A percentile compares a stretch with the other conserved stretches of the same genome.
Conservation (phyloP, 2,113 vertebrate species). For the Syrrhaptes paradoxus region DNA sequence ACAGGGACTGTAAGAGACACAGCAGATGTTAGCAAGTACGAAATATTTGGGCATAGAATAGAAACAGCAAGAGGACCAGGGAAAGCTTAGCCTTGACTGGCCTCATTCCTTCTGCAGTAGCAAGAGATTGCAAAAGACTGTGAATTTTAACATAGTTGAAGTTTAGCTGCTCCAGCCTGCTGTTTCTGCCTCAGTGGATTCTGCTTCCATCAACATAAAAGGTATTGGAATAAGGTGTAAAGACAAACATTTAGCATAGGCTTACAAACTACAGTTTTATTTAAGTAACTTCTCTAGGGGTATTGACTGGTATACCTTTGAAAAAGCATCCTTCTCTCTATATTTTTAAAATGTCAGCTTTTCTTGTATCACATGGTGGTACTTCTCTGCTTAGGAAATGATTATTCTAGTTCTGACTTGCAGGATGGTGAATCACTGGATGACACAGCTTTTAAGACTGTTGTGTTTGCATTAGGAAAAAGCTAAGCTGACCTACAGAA, state of each 20-base stretch:
- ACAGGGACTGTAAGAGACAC: neutral
- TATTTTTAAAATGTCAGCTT: constrained; percentile 9
- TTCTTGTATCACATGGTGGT: neutral
- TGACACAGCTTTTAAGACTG: neutral
- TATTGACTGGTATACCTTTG: constrained; percentile 20
- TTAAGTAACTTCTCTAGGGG: constrained; percentile 19
- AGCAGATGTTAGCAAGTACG: neutral
- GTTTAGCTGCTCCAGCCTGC: neutral
- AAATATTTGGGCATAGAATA: neutral
- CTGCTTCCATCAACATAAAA: constrained; percentile 31
- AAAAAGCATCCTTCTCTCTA: neutral
- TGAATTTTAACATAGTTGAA: constrained; percentile 1
- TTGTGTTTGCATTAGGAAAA: neutral
- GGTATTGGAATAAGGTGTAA: constrained; percentile 3
- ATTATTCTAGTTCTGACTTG: neutral
- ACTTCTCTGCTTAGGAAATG: neutral
- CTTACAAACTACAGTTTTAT: constrained; percentile 35
- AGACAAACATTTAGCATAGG: constrained; percentile 19
- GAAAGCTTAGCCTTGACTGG: neutral
- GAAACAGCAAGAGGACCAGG: neutral
- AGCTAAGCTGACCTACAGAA: neutral
- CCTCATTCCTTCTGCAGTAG: neutral
- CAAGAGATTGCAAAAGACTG: neutral
- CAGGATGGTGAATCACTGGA: neutral
- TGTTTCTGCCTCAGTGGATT: constrained; percentile 36